phyloP scores from a whole-genome alignment of 2,797 vertebrate genomes.

The Megalops cyprinoides region DNA sequence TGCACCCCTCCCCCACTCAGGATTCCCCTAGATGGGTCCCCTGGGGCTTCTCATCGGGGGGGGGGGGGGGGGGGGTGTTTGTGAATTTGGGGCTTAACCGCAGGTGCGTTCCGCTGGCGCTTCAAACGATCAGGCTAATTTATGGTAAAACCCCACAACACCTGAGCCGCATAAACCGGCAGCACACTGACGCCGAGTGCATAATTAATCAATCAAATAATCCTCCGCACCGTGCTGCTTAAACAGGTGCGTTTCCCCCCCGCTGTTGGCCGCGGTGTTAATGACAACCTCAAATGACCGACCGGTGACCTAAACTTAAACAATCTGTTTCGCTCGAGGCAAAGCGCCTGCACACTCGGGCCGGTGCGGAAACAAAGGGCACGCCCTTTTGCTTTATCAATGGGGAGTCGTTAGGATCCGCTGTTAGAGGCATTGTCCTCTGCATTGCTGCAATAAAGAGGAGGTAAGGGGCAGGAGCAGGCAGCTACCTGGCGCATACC shows the following conservation, averaged over 20 bases:
- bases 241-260: not conserved
- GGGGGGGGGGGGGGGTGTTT: too few species aligned
- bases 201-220: not conserved
- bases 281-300: not conserved
- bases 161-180: not conserved
- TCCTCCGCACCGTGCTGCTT: not conserved
- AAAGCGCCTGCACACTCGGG: not conserved
- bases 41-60: not conserved
- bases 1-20: too few species aligned
- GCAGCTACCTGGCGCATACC: conserved; percentile 9
- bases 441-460: not conserved
- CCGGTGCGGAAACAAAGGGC: not conserved
- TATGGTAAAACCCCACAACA: conserved; percentile 3
- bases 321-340: not conserved
- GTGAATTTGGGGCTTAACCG: not conserved
- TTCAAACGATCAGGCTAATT: conserved; percentile 7
- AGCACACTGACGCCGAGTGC: not conserved
- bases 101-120: not conserved
- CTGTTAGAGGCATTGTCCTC: not conserved
- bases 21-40: too few species aligned
- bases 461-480: not conserved
- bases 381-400: conserved; percentile 7
- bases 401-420: not conserved
- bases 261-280: not conserved
- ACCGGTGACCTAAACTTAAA: not conserved